phyloP scores from a whole-genome alignment of 2,797 vertebrate species.

The Propithecus deckenii region DNA sequence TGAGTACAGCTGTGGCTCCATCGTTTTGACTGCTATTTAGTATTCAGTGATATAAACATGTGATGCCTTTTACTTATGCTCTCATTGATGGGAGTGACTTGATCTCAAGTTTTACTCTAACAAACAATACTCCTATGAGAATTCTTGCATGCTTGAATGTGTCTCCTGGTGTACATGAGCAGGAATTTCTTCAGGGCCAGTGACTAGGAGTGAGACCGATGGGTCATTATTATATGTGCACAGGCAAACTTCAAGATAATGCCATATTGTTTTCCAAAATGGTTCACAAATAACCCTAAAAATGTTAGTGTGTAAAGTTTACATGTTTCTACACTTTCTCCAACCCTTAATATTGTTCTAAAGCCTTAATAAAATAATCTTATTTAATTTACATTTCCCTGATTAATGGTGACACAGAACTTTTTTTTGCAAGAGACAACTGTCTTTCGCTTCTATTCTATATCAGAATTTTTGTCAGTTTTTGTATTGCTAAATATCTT shows the following conservation, averaged over 20 bases:
- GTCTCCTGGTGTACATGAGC: background rate
- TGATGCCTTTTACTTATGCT: background rate
- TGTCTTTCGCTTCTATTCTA: background rate
- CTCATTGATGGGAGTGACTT: background rate
- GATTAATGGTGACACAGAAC: background rate
- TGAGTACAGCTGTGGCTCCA: background rate
- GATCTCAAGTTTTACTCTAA: background rate
- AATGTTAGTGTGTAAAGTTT: background rate
- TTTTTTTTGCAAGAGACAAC: background rate
- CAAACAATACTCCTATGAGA: background rate
- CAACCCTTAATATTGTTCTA: background rate
- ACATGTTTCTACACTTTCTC: background rate
- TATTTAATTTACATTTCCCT: background rate
- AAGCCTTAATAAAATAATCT: background rate
- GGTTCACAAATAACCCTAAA: background rate
- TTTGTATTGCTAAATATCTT: background rate
- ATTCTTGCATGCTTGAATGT: background rate
- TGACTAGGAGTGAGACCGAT: background rate
- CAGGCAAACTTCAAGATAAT: background rate
- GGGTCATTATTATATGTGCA: background rate
- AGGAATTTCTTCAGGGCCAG: conserved; percentile 13
- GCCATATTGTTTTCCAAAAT: background rate
- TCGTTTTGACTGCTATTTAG: background rate
- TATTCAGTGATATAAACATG: background rate
- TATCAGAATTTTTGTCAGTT: background rate